Base-by-base conservation (phyloP, 1,140 invertebrate species). In the Hylyphantes graminicola region DNA sequence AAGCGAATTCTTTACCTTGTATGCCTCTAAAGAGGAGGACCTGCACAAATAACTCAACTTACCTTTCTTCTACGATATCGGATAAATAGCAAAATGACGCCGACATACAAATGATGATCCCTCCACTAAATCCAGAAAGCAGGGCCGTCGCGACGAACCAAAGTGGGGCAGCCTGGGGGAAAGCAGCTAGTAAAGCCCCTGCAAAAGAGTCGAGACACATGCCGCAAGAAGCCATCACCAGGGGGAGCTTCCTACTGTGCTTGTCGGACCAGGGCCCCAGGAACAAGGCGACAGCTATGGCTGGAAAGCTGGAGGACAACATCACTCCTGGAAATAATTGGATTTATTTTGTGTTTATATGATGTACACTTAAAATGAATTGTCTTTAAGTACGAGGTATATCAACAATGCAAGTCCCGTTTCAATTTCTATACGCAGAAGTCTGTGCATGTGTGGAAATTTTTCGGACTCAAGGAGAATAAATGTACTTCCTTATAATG, bases 211-310 rank as follows among this genome's bases (percentile, higher is more conserved):
- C 94, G 13, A 95, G 87, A 85, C 96, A 93, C 87, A 95, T 94
- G 0, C 95, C 95, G 64, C 95, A 89, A 76, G 96, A 94, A 0
- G 95, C 94, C 35, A 96, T 88, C 0, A 96, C 90, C 91, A 96
- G 94, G 87, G 95, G 96, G 9, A 95, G 93, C 88, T 96, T 96
- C 79, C 92, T 91, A 21, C 92, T 93, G 92, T 93, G 94, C 95
- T 0, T 94, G 93, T 50, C 95, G 64, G 89, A 89, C 94, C 87
- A 95, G 0, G 82, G 74, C 94, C 86, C 89, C 9, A 90, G 67
- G 85, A 89, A 89, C 51, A 87, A 87, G 12, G 89, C 86, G 13
- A 88, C 88, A 55, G 91, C 83, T 35, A 90, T 88, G 11, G 90
- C 89, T 2, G 91, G 90, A 13, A 85, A 7, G 48, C 57, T 85